Evolutionary conservation across 2,888 invertebrate genomes (phyloP).

Genomic region (Pseudoips prasinana): DNA sequence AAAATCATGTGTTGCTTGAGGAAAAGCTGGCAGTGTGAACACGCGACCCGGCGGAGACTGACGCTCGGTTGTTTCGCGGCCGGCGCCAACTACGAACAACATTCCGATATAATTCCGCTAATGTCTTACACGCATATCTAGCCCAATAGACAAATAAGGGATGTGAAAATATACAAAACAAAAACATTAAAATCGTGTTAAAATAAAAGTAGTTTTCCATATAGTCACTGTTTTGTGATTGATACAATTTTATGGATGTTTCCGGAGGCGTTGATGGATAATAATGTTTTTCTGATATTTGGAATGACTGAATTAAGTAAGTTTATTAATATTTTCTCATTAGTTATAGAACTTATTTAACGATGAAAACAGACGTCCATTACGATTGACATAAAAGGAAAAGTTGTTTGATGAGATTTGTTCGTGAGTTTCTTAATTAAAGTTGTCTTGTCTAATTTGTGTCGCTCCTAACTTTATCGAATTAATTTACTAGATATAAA

Average conservation of each 20-base stretch:
- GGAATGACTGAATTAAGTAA: slow-evolving; percentile 74
- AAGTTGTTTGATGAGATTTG: slow-evolving; percentile 32
- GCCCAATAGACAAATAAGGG: not conserved
- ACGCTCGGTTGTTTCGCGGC: slow-evolving; percentile 37
- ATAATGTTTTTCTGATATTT: slow-evolving; percentile 57
- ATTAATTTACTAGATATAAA: not conserved
- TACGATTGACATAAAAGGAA: slow-evolving; percentile 16
- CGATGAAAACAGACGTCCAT: not conserved
- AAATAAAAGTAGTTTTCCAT: no score
- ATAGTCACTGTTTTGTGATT: slow-evolving; percentile 25
- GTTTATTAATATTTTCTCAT: slow-evolving; percentile 34
- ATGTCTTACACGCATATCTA: slow-evolving; percentile 40
- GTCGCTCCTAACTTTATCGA: slow-evolving; percentile 13
- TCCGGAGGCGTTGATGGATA: slow-evolving; percentile 49
- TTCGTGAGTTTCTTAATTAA: slow-evolving; percentile 26
- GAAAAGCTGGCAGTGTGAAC: slow-evolving; percentile 56
- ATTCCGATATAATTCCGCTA: slow-evolving; percentile 32
- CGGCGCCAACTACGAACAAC: slow-evolving; percentile 22
- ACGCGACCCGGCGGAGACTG: slow-evolving; percentile 46
- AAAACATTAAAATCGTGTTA: slow-evolving; percentile 25
- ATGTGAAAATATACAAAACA: slow-evolving; percentile 24
- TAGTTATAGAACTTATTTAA: no score
- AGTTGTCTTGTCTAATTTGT: slow-evolving; percentile 16
- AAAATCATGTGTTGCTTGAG: slow-evolving; percentile 74
- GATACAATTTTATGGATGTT: slow-evolving; percentile 36